Conservation (phyloP, 2,113 vertebrate species). For the Chunga burmeisteri region DNA sequence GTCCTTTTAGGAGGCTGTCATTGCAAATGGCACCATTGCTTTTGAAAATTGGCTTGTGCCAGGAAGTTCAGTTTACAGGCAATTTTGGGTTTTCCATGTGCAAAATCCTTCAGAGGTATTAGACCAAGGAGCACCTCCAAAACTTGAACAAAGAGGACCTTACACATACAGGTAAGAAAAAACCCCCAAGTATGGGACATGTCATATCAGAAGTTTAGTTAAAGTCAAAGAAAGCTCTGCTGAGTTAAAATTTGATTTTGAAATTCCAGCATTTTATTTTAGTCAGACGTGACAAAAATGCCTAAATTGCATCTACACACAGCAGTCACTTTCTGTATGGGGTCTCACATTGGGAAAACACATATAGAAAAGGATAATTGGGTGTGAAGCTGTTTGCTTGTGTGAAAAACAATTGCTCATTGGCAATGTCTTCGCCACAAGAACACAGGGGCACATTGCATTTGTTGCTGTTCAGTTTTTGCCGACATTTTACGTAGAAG, state of each 20-base stretch:
- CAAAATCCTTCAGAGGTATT: constrained; percentile 81
- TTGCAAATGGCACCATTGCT: constrained; percentile 86
- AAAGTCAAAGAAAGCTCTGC: background rate
- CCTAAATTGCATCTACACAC: background rate
- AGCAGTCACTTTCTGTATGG: background rate
- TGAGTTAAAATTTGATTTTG: background rate
- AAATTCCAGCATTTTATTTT: background rate
- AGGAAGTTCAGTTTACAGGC: constrained; percentile 81
- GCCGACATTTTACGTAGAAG: background rate
- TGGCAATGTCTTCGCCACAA: background rate
- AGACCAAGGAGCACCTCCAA: constrained; percentile 67
- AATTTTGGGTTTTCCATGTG: constrained; percentile 93
- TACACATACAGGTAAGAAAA: constrained; percentile 88
- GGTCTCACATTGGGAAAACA: background rate
- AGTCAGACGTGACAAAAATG: background rate
- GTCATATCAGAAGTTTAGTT: background rate
- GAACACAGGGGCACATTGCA: background rate
- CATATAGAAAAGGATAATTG: background rate
- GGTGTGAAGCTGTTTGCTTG: background rate
- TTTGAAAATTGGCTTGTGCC: constrained; percentile 85
- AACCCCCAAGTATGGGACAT: background rate
- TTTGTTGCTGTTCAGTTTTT: background rate
- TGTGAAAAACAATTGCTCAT: background rate
- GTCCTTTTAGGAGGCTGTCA: constrained; percentile 81
- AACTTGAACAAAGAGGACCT: constrained; percentile 85